Evolutionary conservation across 2,113 vertebrate genomes (phyloP).

Genomic region (Notothenia coriiceps): DNA sequence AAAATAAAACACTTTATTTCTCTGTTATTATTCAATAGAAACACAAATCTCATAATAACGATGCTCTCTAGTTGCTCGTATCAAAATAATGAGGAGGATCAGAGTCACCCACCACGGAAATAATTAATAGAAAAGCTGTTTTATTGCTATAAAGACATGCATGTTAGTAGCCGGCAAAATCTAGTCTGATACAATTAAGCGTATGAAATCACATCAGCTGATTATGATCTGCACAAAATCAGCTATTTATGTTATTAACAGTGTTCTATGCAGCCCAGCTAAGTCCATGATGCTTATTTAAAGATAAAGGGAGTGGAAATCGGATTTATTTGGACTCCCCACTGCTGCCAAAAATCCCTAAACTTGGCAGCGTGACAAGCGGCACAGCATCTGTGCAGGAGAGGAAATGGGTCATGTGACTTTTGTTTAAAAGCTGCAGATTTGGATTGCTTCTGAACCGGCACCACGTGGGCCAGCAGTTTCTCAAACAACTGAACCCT

Average conservation of each 20-base stretch:
- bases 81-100: no score
- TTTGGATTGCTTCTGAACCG: not conserved
- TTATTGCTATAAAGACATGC: not conserved
- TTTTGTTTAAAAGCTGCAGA: constrained; percentile 1
- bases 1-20: no score
- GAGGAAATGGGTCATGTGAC: constrained; percentile 2
- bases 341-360: constrained; percentile 2
- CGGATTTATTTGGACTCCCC: constrained; percentile 8
- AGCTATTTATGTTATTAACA: not conserved
- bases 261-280: not conserved
- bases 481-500: constrained; percentile 11
- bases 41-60: no score
- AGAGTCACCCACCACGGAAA: no score
- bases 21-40: no score
- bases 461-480: constrained; percentile 19
- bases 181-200: not conserved
- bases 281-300: not conserved
- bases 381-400: constrained; percentile 3
- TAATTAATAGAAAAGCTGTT: not conserved
- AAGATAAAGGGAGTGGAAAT: not conserved
- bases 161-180: not conserved
- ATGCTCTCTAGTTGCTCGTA: no score
- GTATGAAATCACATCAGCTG: not conserved
- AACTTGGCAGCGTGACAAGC: not conserved
- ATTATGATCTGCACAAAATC: not conserved